Evolutionary conservation across 2,888 invertebrate genomes (phyloP), one percentile per base, ranked within the genome.

Genomic region (Lomographa bimaculata): DNA sequence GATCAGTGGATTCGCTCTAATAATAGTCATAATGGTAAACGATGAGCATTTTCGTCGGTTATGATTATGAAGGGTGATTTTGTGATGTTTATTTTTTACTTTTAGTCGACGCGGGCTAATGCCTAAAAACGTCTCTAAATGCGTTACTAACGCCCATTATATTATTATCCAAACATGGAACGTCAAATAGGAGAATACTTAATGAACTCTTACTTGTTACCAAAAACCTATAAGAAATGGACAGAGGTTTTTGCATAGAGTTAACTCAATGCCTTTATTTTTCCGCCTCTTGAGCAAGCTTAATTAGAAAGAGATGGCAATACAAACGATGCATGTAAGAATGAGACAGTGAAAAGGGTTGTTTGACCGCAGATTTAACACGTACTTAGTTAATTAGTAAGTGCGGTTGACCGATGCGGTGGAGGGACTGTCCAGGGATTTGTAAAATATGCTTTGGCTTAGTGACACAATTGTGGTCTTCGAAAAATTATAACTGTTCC

Each of bases 361-460:
- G 74, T 66, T 68, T 69, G 56, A 62, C 84, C 89, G 67, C 74
- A 79, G 83, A 83, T 80, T 85, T 86, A 86, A 86, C 87, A 83
- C 85, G 84, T 80, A 85, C 79, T 83, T 80, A 76, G 80, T 78
- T 84, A 85, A 86, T 87, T 85, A 86, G 77, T 82, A 73, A 80
- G 78, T 84, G 86, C 72, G 87, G 87, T 87, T 80, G 79, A 78
- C 82, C 86, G 69, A 64, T 57, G 79, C 67, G 79, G 81, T 76
- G 12, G 42, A 42, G 41, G 41, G 42, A 27, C 41, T 60, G 62
- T 60, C 62, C 57, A 59, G 70, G 79, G 75, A 77, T 79, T 75
- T 77, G 77, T 81, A 79, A 81, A 81, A 3, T 81, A 82, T 78
- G 70, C 71, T 74, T 77, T 78, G 79, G 75, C 73, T 72, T 71